Evolutionary conservation across 2,888 invertebrate species (phyloP), one percentile per base, ranked within the genome.

Genomic region (Drosophila infuscata): DNA sequence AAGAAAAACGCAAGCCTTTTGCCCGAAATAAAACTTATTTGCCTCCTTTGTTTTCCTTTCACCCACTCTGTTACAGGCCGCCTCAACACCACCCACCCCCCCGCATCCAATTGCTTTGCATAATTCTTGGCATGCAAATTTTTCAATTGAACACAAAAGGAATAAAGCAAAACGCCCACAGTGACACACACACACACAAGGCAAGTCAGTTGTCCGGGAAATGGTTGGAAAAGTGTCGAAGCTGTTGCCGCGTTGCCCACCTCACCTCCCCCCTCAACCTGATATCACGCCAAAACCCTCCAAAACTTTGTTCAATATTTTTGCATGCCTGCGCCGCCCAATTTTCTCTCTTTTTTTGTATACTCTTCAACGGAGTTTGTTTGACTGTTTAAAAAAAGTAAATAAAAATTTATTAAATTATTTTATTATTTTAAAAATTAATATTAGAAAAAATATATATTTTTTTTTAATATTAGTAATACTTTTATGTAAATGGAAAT

Each of bases 71-170:
- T 57, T 20, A 58, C 58, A 74, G 76, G 64, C 76, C 62, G 25
- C 25, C 29, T 33, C 15, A 20, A 4, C 15, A 17, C 52, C 33
- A 15, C 35, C 59, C 60, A 54, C 60, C 30, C 48, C 8, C 17
- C 30, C 58, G 54, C 54, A 65, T 56, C 64, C 69, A 53, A 73
- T 76, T 73, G 78, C 80, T 87, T 88, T 88, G 88, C 88, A 84
- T 84, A 84, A 83, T 84, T 88, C 83, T 83, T 85, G 85, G 91
- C 90, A 90, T 91, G 90, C 87, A 84, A 84, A 84, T 84, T 84
- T 84, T 84, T 84, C 84, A 88, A 84, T 84, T 88, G 88, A 88
- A 72, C 79, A 79, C 76, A 78, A 83, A 76, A 72, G 78, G 86
- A 82, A 75, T 79, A 88, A 88, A 81, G 79, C 79, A 86, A 85